These are phyloP conservation scores for Drosophila kuntzei DNA, from an alignment of 2,888 invertebrate genomes.

Conservation along the genomic window DNA sequence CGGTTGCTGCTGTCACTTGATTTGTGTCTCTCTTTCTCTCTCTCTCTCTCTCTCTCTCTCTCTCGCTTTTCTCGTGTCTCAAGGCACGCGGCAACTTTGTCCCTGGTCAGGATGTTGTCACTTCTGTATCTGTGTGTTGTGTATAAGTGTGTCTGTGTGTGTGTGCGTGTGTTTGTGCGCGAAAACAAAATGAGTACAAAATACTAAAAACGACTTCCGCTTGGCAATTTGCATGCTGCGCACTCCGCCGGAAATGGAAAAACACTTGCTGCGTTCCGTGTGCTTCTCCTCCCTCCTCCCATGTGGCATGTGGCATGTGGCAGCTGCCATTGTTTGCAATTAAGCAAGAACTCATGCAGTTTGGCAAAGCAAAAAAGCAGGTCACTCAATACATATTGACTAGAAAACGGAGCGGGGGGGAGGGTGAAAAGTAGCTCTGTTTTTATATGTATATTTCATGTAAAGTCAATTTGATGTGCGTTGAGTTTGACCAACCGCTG, in stretches of 20 bases:
- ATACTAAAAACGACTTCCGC: slow-evolving; percentile 80
- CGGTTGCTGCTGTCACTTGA: slow-evolving; percentile 67
- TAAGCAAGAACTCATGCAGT: slow-evolving; percentile 76
- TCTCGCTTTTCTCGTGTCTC: slow-evolving; percentile 49
- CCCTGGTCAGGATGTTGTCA: slow-evolving; percentile 77
- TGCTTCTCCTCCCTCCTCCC: background rate
- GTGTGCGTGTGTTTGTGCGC: slow-evolving; percentile 43
- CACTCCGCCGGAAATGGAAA: slow-evolving; percentile 74
- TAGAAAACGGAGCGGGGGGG: background rate
- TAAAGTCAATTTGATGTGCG: slow-evolving; percentile 72
- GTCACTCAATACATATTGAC: slow-evolving; percentile 67
- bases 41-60: slow-evolving; percentile 28
- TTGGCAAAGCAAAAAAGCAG: slow-evolving; percentile 60
- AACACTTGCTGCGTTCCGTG: slow-evolving; percentile 63
- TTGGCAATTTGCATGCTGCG: slow-evolving; percentile 78
- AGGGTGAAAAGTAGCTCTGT: slow-evolving; percentile 15
- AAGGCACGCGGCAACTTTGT: slow-evolving; percentile 79
- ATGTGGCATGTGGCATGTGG: background rate
- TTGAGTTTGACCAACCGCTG: slow-evolving; percentile 73
- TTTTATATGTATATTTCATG: slow-evolving; percentile 74
- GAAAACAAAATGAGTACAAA: slow-evolving; percentile 81
- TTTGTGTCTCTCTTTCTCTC: slow-evolving; percentile 55
- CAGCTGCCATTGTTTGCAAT: slow-evolving; percentile 63
- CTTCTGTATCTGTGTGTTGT: slow-evolving; percentile 41
- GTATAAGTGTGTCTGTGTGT: slow-evolving; percentile 27